phyloP scores from a whole-genome alignment of 1,140 invertebrate species.

The Laupala kohalensis region DNA sequence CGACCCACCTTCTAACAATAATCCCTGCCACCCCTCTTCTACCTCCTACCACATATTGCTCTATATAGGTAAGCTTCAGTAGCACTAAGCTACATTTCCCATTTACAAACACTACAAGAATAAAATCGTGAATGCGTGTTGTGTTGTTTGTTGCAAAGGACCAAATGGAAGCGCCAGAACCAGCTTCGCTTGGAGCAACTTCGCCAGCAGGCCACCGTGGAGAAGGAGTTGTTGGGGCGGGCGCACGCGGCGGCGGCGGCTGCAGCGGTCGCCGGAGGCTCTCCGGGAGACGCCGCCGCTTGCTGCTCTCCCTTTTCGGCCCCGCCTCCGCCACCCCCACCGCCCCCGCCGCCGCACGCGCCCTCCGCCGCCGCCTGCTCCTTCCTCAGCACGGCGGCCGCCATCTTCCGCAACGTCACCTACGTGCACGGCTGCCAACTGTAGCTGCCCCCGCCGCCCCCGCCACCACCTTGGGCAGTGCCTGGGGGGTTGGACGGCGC shows the following conservation, averaged over 20 bases:
- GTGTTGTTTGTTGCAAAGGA: constrained; percentile 39
- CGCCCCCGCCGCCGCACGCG: constrained; percentile 29
- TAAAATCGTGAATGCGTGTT: background rate
- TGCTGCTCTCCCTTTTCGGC: constrained; percentile 17
- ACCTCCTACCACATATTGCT: no score
- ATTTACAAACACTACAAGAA: no score
- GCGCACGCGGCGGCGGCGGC: constrained; percentile 17
- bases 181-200: constrained; percentile 73
- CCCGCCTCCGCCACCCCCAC: constrained; percentile 21
- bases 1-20: no score
- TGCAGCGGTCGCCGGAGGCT: constrained; percentile 7
- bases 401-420: constrained; percentile 56
- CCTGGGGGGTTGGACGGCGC: background rate
- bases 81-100: no score
- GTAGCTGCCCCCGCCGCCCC: constrained; percentile 23
- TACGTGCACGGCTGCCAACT: constrained; percentile 58
- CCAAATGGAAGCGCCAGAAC: constrained; percentile 90
- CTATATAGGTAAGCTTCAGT: no score
- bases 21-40: no score
- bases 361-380: constrained; percentile 33
- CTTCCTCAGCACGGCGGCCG: constrained; percentile 43
- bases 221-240: constrained; percentile 35
- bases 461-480: background rate
- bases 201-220: constrained; percentile 57
- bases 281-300: constrained; percentile 23